Base-by-base conservation (phyloP, 64 coral and sea anemone species). In the Actinia tenebrosa region DNA sequence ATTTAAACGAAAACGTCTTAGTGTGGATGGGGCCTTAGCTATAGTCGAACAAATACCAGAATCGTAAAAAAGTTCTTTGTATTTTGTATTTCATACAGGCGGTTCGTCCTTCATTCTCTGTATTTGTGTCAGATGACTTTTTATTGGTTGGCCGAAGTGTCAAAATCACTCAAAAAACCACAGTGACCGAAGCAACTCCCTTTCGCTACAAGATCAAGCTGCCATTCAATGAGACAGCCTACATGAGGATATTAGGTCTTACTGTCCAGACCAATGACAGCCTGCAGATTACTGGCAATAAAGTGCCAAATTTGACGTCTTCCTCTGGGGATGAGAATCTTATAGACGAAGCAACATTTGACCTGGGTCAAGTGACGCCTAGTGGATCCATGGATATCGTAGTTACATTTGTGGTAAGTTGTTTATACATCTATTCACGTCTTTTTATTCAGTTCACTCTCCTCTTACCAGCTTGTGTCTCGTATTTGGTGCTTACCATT, bases 321-420 rank as follows among this genome's bases (percentile, higher is more conserved):
- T 50, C 43, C 8, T 45, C 45, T 16, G 50, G 22, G 22, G 50
- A 81, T 81, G 44, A 53, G 7, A 14, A 81, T 23, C 22, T 53
- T 18, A 81, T 22, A 7, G 79, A 81, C 22, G 22, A 20, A 9
- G 79, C 50, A 23, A 22, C 42, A 4, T 81, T 81, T 50, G 79
- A 81, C 79, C 42, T 81, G 79, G 79, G 79, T 53, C 46, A 81
- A 13, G 79, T 81, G 16, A 81, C 79, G 9, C 79, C 79, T 20
- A 52, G 1, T 81, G 79, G 79, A 20, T 22, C 79, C 0, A 53
- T 81, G 43, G 79, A 81, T 22, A 16, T 50, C 3, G 22, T 53
- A 10, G 50, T 81, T 20, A 81, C n/a, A 9, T 81, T 81, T 19
- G 6, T 4, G 6, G 79, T 81, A 53, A 16, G 79, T 81, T 15